These are phyloP conservation scores for Entomobrya proxima DNA, from an alignment of 2,888 invertebrate genomes.

Conservation along the genomic window DNA sequence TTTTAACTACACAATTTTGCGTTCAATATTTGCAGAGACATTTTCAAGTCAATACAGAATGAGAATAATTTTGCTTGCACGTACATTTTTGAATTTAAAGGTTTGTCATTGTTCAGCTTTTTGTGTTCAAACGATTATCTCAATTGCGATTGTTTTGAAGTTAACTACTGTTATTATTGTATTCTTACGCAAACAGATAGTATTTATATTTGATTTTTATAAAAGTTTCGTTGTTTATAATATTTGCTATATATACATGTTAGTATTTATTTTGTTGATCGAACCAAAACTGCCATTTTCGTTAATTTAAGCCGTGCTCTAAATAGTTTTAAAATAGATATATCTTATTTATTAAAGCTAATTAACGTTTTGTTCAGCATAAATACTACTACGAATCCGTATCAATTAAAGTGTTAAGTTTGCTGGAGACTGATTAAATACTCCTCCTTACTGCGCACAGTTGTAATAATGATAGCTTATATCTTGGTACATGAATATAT, in stretches of 20 bases:
- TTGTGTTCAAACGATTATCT: slow-evolving; percentile 36
- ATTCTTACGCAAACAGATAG: background rate
- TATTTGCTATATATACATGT: background rate
- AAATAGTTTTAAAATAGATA: background rate
- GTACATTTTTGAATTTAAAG: background rate
- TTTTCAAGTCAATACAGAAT: slow-evolving; percentile 20
- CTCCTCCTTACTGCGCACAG: slow-evolving; percentile 50
- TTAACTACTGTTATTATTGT: slow-evolving; percentile 6
- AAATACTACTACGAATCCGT: background rate
- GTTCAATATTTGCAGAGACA: background rate
- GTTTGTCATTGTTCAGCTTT: slow-evolving; percentile 30
- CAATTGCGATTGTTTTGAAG: background rate
- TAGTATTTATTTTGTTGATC: slow-evolving; percentile 28
- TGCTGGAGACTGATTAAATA: slow-evolving; percentile 73
- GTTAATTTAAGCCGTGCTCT: background rate
- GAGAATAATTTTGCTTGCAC: background rate
- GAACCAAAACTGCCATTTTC: slow-evolving; percentile 41
- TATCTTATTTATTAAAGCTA: background rate
- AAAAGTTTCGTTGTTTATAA: background rate
- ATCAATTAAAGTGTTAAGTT: slow-evolving; percentile 29
- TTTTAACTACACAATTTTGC: background rate
- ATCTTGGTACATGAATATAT: background rate
- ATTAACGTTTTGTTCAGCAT: background rate
- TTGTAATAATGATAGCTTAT: background rate
- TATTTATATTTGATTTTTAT: background rate